These are phyloP conservation scores for Mesochorus sp. DNA, from an alignment of 2,888 invertebrate genomes.

Conservation along the genomic window DNA sequence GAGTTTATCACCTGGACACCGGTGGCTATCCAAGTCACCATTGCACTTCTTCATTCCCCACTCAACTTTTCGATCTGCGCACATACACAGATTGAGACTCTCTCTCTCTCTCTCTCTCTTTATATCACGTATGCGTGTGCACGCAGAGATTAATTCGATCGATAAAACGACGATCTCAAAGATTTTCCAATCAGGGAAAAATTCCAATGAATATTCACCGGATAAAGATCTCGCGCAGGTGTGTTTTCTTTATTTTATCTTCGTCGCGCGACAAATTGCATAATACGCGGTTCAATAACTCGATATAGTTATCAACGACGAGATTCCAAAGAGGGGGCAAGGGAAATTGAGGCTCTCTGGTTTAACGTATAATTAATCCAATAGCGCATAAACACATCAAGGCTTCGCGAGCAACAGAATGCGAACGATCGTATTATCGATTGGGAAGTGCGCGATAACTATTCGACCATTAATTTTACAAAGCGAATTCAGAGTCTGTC, in stretches of 20 bases:
- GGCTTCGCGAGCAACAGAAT: slow-evolving; percentile 7
- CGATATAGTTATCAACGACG: slow-evolving; percentile 38
- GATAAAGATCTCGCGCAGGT: slow-evolving; percentile 8
- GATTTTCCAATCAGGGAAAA: neutral
- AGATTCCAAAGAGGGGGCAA: neutral
- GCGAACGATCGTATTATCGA: slow-evolving; percentile 40
- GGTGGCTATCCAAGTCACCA: slow-evolving; percentile 63
- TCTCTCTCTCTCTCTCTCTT: too few relatives aligned
- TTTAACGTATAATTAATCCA: slow-evolving; percentile 43
- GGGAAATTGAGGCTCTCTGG: neutral
- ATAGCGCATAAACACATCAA: slow-evolving; percentile 46
- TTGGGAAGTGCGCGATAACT: slow-evolving; percentile 27
- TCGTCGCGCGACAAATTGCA: slow-evolving; percentile 28
- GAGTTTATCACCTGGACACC: slow-evolving; percentile 72
- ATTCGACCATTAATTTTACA: slow-evolving; percentile 34
- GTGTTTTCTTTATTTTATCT: slow-evolving; percentile 19
- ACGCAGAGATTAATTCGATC: slow-evolving; percentile 33
- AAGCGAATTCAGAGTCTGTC: slow-evolving; percentile 35
- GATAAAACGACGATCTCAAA: slow-evolving; percentile 3
- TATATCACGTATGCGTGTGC: too few relatives aligned
- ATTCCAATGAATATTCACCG: slow-evolving; percentile 33
- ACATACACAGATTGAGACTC: neutral
- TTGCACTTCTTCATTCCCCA: slow-evolving; percentile 24
- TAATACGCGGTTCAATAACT: slow-evolving; percentile 38
- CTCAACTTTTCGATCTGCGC: slow-evolving; percentile 18